Evolutionary conservation across 2,113 vertebrate species (phyloP).

Genomic region (Osmerus eperlanus): DNA sequence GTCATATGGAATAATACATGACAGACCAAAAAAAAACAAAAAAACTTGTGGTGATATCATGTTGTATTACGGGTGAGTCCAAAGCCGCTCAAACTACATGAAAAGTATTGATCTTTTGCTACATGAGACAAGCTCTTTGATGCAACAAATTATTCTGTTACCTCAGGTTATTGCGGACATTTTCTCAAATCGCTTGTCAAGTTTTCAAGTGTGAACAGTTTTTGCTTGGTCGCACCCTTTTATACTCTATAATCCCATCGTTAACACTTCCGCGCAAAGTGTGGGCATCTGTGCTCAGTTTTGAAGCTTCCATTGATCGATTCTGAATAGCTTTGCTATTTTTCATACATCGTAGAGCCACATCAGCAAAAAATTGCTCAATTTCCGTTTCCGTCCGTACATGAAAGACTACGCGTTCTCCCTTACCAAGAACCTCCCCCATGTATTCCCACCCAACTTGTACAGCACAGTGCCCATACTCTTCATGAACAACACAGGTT

Average conservation of each 20-base stretch:
- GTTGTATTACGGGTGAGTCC: background rate
- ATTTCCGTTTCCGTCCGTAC: slow-evolving; percentile 6
- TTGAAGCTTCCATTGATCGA: slow-evolving; percentile 19
- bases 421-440: background rate
- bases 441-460: background rate
- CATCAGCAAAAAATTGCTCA: slow-evolving; percentile 3
- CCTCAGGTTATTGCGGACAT: slow-evolving; percentile 1
- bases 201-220: slow-evolving; percentile 26
- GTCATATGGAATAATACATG: slow-evolving; percentile 6
- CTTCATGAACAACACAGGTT: background rate
- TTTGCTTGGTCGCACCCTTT: slow-evolving; percentile 7
- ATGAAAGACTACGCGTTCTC: background rate
- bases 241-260: slow-evolving; percentile 18
- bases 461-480: background rate
- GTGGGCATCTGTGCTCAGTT: slow-evolving; percentile 27
- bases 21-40: background rate
- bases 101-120: background rate
- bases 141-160: background rate
- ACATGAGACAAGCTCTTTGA: background rate
- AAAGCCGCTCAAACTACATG: background rate
- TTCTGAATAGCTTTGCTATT: slow-evolving; percentile 28
- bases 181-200: slow-evolving; percentile 12
- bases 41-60: background rate
- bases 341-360: slow-evolving; percentile 17
- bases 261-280: background rate